Evolutionary conservation across 2,888 invertebrate species (phyloP), one percentile per base, ranked within the genome.

Genomic region (Cryptus armator): DNA sequence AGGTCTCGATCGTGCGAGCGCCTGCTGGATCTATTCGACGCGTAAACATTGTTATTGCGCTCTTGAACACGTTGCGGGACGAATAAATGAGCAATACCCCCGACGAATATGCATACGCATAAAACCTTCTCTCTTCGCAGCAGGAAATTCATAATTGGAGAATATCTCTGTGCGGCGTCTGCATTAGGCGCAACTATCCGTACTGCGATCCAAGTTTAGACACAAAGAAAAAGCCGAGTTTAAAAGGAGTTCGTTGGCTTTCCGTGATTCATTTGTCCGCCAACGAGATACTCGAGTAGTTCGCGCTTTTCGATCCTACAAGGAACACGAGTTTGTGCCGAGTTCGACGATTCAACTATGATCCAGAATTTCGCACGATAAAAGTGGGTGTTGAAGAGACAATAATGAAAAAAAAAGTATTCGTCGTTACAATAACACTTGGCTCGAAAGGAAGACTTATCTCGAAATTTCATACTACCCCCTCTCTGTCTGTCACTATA

Each of bases 171-270:
- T 29, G 46, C 74, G 48, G 53, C 66, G 70, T 74, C 79, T 81
- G 76, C 83, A 86, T 83, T 83, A 83, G 76, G 83, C 79, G 83
- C 83, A 80, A 74, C 81, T 84, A 82, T 80, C 70, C 84, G 77
- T 62, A 70, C 84, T 77, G 74, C 37, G 37, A 81, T 82, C 86
- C 87, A 86, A 86, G 84, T 85, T 86, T 87, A 88, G 86, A 87
- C 87, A 90, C 87, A 89, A 88, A 87, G 88, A 88, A 88, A 87
- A 78, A 82, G 83, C 79, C 81, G 85, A 85, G 84, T 89, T 91
- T 90, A 90, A 91, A 91, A 90, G 90, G 90, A 91, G 91, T 91
- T 90, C 89, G 90, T 90, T 90, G 89, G 87, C 90, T 90, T 89
- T 86, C 67, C 74, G 81, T 88, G 87, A 88, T 83, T 89, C 88